Base-by-base conservation (phyloP, 2,888 invertebrate genomes). In the Drosophila birchii region DNA sequence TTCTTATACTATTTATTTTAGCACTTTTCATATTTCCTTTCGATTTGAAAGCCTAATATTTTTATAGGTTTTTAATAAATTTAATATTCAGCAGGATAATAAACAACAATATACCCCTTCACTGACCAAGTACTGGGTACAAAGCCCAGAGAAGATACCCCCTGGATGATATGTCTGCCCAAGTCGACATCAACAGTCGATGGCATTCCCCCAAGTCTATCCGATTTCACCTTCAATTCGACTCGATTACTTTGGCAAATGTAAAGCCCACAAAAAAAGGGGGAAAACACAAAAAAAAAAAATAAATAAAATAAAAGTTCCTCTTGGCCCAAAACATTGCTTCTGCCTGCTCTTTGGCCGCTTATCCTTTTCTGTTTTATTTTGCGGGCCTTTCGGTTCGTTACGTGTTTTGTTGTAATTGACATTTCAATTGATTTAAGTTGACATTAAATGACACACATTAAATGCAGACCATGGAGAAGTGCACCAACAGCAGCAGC, bases 371-470 rank as follows among this genome's bases (percentile, higher is more conserved):
- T 41, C 44, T 43, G 54, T 26, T 57, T 47, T 51, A 59, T 36
- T 43, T 57, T 51, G 36, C n/a, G 75, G 54, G 38, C 53, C 56
- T 69, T 39, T 43, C 67, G 54, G 49, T 77, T 71, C 74, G 68
- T 71, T 78, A 76, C 74, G 74, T 83, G 80, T 86, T 78, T 84
- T 71, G 62, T 74, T 84, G 87, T 86, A 84, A 87, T 81, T 84
- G 87, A 79, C 85, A 83, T 84, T 84, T 84, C 78, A 87, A 84
- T 84, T 87, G 81, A 84, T 81, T 84, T 85, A 81, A 87, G 88
- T 85, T 84, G 83, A 81, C 83, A 87, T 87, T 83, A 83, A 81
- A 57, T 71, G 81, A 61, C 82, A 79, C 72, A 81, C 78, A 78
- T 75, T 78, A 81, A 78, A 79, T 67, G 57, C 83, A 79, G 55